Base-by-base conservation (phyloP, 1,140 invertebrate species). In the Pseudomyrmex concolor region DNA sequence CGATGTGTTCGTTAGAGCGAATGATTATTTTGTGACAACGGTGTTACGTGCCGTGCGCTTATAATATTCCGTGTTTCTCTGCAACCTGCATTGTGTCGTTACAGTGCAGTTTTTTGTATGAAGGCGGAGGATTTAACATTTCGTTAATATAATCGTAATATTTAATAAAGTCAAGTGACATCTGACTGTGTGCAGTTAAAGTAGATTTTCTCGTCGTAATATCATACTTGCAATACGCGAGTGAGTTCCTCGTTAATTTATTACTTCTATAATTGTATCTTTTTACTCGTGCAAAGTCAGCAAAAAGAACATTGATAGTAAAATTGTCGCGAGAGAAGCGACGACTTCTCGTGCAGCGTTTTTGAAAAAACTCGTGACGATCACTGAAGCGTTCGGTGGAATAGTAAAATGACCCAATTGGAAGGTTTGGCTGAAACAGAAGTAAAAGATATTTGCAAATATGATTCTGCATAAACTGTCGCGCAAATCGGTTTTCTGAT, bases 401-500 rank as follows among this genome's bases (percentile, higher is more conserved):
- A 91, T 57, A 55, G 13, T 34, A 51, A 89, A 45, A 0, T 50
- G 48, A 0, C 63, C 22, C 19, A 67, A 17, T 10, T 83, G 55
- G 57, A 90, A 34, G 1, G 0, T 0, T 50, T 71, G 70, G n/a
- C 89, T 92, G 77, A 73, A 90, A 92, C 85, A 85, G 86, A 73
- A 82, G 88, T 60, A 59, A 43, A 72, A 67, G n/a, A 60, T 59
- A 48, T 25, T 25, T 3, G 25, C 25, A 25, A 25, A 25, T 25
- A 4, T 25, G 25, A 25, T 25, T 25, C 3, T 25, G 3, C 3
- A 25, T 3, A 25, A 25, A 25, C 25, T 25, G 25, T 25, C 25
- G 25, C 25, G 25, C 25, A 3, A 25, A 25, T 25, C 25, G 25
- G 0, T 25, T 25, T 3, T 25, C 25, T 25, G 25, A 25, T 25